Base-by-base conservation (phyloP, 2,113 vertebrate species). In the Barbus barbus region DNA sequence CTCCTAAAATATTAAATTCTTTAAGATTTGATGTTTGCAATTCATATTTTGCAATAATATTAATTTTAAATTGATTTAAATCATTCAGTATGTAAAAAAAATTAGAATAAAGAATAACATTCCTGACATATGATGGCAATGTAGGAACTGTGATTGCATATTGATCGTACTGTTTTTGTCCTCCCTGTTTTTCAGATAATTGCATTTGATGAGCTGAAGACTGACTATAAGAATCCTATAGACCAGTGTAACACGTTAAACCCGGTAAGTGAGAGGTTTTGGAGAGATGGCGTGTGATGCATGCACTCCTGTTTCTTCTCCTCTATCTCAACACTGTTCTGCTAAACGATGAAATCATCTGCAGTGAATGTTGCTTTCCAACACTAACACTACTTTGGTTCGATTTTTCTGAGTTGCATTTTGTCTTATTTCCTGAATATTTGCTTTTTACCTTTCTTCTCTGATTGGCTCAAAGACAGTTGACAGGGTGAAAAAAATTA, bases 401-500 rank as follows among this genome's bases (percentile, higher is more conserved):
- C 86, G 89, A 90, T 95, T 91, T 96, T 84, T 80, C 26, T 48
- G 63, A 53, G 44, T 28, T 65, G 44, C 53, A 75, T 74, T 60
- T 75, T 56, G 46, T 56, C 12, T 77, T 93, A 95, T 96, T 95
- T 97, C 95, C 96, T 96, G 95, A 95, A 75, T 95, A 94, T 92
- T 82, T 83, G 44, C 80, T 78, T 67, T 83, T 61, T 83, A 61
- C 31, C 75, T 95, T 84, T 87, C 95, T 96, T 86, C 86, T 88
- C 90, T 86, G 91, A 90, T 83, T 93, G 92, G 92, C 95, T 93
- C 96, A 98, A 98, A 99, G 98, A 98, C 98, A 97, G 94, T 98
- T 97, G 97, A 98, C 97, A 98, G 97, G 96, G 96, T 99, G 97
- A 99, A 98, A 99, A 98, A 99, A 97, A 97, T 99, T 95, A 99